Evolutionary conservation across 2,797 vertebrate species (phyloP).

Genomic region (Tarsius wallacei): DNA sequence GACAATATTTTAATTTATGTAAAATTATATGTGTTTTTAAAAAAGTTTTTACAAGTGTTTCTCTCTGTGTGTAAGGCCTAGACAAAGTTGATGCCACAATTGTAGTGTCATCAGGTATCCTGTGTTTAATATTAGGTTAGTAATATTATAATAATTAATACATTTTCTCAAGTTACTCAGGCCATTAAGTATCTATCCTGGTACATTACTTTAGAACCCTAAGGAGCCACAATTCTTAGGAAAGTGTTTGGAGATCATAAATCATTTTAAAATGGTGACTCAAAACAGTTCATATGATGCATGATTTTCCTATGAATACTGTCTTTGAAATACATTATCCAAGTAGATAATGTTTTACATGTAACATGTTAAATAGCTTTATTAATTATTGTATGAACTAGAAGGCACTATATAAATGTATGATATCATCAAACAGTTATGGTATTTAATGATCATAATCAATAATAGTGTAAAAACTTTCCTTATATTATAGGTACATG

Average conservation of each 20-base stretch:
- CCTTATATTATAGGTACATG: neutral
- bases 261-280: neutral
- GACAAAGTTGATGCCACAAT: neutral
- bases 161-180: neutral
- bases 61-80: neutral
- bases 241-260: neutral
- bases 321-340: neutral
- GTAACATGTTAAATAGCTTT: neutral
- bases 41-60: neutral
- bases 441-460: neutral
- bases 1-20: neutral
- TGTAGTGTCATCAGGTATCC: neutral
- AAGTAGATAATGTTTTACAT: neutral
- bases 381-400: neutral
- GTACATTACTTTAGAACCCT: neutral
- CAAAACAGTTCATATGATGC: neutral
- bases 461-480: neutral
- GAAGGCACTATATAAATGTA: neutral
- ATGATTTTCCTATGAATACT: neutral
- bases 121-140: neutral
- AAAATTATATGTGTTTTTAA: neutral
- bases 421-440: neutral
- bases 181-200: neutral
- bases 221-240: neutral
- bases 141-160: neutral